Percentiles rank a stretch among this genome's conserved stretches.
Evolutionary conservation across 2,113 vertebrate species (phyloP).

Genomic region (Nothobranchius furzeri): DNA sequence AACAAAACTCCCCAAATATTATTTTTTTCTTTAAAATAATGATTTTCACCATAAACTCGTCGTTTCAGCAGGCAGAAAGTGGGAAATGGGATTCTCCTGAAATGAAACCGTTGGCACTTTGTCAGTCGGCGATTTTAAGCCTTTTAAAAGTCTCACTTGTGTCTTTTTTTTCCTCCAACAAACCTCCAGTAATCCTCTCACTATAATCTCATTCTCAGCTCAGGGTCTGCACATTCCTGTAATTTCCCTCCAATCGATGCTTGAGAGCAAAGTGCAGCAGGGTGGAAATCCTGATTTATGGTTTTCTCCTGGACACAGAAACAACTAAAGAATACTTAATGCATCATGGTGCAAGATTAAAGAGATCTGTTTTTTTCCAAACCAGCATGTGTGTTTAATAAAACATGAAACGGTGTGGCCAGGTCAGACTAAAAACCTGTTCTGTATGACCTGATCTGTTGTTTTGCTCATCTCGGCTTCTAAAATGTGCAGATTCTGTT

Average conservation of each 20-base stretch:
- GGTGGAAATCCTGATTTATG: slow-evolving; percentile 9
- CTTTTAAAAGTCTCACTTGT: slow-evolving; percentile 20
- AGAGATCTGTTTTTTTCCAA: slow-evolving; percentile 4
- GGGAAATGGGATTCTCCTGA: background rate
- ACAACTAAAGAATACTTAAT: slow-evolving; percentile 1
- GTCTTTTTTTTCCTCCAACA: slow-evolving; percentile 34
- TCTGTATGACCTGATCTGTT: no score
- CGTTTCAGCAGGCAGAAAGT: background rate
- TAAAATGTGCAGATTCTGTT: no score
- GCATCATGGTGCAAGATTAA: background rate
- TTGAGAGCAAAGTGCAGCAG: slow-evolving; percentile 11
- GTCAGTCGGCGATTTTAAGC: background rate
- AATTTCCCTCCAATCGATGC: slow-evolving; percentile 21
- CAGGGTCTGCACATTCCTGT: slow-evolving; percentile 20
- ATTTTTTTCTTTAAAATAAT: background rate
- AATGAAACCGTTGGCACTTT: background rate
- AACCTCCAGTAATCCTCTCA: slow-evolving; percentile 30
- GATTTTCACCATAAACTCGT: background rate
- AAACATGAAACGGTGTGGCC: background rate
- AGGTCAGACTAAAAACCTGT: background rate
- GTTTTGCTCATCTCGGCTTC: no score
- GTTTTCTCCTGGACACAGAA: background rate
- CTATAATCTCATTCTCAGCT: slow-evolving; percentile 37
- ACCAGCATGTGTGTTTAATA: background rate
- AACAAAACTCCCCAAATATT: background rate